A percentile compares a stretch with the other conserved stretches of the same genome.
phyloP scores from a whole-genome alignment of 2,113 vertebrate species.

The Pluvialis apricaria region DNA sequence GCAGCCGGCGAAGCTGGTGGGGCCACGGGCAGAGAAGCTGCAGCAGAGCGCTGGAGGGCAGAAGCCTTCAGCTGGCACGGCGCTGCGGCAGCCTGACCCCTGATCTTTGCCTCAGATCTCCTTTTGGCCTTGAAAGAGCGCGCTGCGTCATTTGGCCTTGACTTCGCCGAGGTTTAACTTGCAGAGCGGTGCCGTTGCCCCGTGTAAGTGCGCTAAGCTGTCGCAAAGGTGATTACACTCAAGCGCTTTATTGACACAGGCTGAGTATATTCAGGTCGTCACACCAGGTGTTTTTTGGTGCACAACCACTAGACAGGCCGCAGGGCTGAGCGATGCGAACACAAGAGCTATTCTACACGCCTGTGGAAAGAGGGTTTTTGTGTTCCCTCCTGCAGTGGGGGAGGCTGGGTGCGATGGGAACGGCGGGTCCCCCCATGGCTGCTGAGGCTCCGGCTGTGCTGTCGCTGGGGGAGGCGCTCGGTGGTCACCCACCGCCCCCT shows the following conservation, averaged over 20 bases:
- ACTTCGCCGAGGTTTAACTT: background rate
- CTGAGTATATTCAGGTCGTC: background rate
- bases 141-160: background rate
- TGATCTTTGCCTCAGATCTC: constrained; percentile 23
- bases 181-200: background rate
- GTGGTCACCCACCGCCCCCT: background rate
- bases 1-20: background rate
- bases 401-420: background rate
- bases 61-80: background rate
- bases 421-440: accelerated
- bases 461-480: accelerated
- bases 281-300: background rate
- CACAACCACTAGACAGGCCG: background rate
- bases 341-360: background rate
- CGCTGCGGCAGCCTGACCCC: background rate
- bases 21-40: background rate
- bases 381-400: background rate
- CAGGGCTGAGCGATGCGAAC: background rate
- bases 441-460: background rate
- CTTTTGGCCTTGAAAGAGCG: background rate
- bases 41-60: background rate
- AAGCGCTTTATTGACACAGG: background rate
- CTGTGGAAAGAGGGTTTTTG: background rate
- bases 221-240: background rate
- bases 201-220: background rate